Evolutionary conservation across 2,797 vertebrate species (phyloP), one percentile per base, ranked within the genome.

Genomic region (Aythya fuligula): DNA sequence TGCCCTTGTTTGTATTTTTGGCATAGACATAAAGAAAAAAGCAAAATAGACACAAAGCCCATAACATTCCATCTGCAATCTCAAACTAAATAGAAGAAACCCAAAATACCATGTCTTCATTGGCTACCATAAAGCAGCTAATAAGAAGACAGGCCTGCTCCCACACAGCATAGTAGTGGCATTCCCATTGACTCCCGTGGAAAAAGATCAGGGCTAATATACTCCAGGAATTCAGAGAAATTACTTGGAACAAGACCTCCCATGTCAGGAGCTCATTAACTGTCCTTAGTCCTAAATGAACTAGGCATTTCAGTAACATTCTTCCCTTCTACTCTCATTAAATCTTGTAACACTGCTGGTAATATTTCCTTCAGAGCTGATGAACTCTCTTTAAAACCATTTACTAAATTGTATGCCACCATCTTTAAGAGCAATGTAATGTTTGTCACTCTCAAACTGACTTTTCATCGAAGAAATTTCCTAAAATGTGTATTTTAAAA

Each of bases 141-240:
- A 77, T 70, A 90, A 90, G 1, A 6, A 49, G 43, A 34, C 71
- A 32, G 39, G 57, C 64, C 64, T 89, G 41, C 36, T 89, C n/a
- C 58, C 41, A 75, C 86, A 64, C 24, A 73, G 20, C 65, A 41
- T 28, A 47, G 36, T 43, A 27, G 81, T 70, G 27, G 18, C n/a
- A 61, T 87, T 86, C 86, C 2, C 4, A 36, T 82, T 4, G 18
- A 45, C 28, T 87, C 34, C 56, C 60, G 14, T 57, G 67, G 73
- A 30, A 85, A 89, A 54, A 74, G 36, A 87, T 41, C 47, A 60
- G 17, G 49, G 49, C 34, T 80, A 90, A 80, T 74, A 92, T 70
- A 96, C 85, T 78, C 45, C 78, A 95, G 90, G 57, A 81, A 94
- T 90, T 96, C 77, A 90, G 65, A 91, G 73, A 85, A 95, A 95